Evolutionary conservation across 2,113 vertebrate genomes (phyloP).

Genomic region (Pelvicachromis taeniatus): DNA sequence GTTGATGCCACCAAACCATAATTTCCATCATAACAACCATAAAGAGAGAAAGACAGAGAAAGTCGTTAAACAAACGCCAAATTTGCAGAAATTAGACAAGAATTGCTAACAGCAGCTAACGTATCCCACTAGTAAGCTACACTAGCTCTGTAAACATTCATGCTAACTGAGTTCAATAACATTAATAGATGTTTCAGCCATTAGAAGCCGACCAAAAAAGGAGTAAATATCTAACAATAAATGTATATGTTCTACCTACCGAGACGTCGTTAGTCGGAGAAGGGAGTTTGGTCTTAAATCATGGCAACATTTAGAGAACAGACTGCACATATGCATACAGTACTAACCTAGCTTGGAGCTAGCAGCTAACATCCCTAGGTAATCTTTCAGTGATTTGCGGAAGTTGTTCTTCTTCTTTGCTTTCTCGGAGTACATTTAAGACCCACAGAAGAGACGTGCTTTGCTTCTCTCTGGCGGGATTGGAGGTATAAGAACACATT

Average conservation of each 20-base stretch:
- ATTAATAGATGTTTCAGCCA: not conserved
- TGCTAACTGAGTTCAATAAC: not conserved
- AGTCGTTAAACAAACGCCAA: not conserved
- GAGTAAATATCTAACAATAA: fast-evolving
- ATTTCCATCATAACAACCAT: not conserved
- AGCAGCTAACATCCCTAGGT: not conserved
- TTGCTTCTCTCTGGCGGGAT: slow-evolving; percentile 4
- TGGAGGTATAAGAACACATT: not conserved
- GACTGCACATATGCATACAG: not conserved
- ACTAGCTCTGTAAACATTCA: slow-evolving; percentile 19
- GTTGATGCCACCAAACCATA: not conserved
- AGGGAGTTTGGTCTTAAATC: slow-evolving; percentile 2
- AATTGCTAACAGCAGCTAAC: not conserved
- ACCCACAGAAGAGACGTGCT: not conserved
- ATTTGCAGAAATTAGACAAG: not conserved
- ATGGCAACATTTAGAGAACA: not conserved
- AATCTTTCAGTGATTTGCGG: not conserved
- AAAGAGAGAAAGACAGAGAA: not conserved
- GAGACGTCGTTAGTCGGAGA: not conserved
- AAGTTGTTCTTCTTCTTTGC: slow-evolving; percentile 36
- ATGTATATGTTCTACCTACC: not conserved
- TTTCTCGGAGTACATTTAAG: not conserved
- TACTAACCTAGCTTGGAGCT: slow-evolving; percentile 1
- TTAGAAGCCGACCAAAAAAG: not conserved
- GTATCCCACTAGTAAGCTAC: not conserved